Percentiles rank a stretch among this genome's conserved stretches.
Conservation (phyloP, 2,113 vertebrate genomes). For the Microtus montanus region DNA sequence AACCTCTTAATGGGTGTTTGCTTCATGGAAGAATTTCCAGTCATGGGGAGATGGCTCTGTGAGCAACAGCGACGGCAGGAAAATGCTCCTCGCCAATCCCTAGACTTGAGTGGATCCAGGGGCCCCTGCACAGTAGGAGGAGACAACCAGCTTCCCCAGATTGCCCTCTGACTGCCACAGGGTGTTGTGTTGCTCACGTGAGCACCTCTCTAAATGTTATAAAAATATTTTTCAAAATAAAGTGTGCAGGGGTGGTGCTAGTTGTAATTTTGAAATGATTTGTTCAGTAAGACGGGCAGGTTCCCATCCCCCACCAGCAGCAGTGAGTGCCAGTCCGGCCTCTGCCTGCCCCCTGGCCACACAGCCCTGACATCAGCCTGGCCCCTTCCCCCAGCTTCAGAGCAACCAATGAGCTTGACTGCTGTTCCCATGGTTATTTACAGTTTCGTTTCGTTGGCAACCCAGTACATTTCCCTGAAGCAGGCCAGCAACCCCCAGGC, state of each 20-base stretch:
- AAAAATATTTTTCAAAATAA: background rate
- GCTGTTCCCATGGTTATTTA: constrained; percentile 65
- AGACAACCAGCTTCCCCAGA: background rate
- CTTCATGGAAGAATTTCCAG: background rate
- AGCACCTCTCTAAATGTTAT: background rate
- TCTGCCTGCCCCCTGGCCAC: background rate
- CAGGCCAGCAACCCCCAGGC: background rate
- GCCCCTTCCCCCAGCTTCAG: background rate
- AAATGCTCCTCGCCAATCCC: too few relatives aligned
- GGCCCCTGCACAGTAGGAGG: background rate
- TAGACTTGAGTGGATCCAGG: background rate
- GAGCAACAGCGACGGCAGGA: too few relatives aligned
- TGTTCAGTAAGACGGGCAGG: background rate
- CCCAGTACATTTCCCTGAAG: constrained; percentile 27
- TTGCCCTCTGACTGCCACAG: background rate
- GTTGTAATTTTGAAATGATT: background rate
- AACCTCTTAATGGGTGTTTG: background rate
- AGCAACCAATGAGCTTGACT: background rate
- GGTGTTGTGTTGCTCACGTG: too few relatives aligned
- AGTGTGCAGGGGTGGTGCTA: background rate
- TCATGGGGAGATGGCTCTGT: too few relatives aligned
- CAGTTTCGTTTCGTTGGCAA: constrained; percentile 21
- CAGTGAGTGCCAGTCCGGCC: background rate
- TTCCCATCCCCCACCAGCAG: background rate
- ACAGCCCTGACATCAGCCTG: background rate